Base-by-base conservation (phyloP, 1,140 invertebrate species). In the Drosophila fuyamai region DNA sequence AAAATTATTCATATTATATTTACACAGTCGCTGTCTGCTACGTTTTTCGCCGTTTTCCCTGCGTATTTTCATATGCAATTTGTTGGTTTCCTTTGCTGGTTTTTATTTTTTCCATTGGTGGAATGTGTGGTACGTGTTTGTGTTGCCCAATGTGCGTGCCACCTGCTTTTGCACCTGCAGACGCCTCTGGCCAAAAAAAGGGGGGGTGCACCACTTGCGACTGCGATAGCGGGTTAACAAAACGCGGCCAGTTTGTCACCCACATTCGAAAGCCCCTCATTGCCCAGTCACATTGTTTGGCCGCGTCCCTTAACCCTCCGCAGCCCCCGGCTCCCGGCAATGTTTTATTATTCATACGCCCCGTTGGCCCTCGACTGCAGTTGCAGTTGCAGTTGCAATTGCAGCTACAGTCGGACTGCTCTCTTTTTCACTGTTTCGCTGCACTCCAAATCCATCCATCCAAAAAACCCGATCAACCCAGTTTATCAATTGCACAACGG, bases 271-370 rank as follows among this genome's bases (percentile, higher is more conserved):
- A 43, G 51, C 46, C 59, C 54, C 65, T 62, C 63, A 60, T 71
- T 38, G 70, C 13, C 40, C 54, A 71, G 67, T 46, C 16, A 46
- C 59, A 76, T 83, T 83, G 80, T 79, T 79, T 72, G 70, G 32
- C 65, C 48, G 54, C 3, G 23, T 36, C 57, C 50, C 27, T 56
- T 32, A 62, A 62, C 36, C 56, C 41, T 35, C 16, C 9, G 16
- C 38, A 18, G 27, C 12, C 48, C 48, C 14, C 18, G n/a, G 7
- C 16, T 7, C 40, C 18, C 12, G 12, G 29, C 57, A 8, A 61
- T 59, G 46, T 58, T 79, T 71, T 72, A 84, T 84, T 83, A 83
- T 84, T 76, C 81, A 83, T 83, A 29, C 60, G 65, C 59, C 74
- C 79, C 66, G 73, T 67, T 62, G 61, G 66, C 32, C 48, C 23